Base-by-base conservation (phyloP, 1,140 invertebrate species). In the Eriosoma lanigerum region DNA sequence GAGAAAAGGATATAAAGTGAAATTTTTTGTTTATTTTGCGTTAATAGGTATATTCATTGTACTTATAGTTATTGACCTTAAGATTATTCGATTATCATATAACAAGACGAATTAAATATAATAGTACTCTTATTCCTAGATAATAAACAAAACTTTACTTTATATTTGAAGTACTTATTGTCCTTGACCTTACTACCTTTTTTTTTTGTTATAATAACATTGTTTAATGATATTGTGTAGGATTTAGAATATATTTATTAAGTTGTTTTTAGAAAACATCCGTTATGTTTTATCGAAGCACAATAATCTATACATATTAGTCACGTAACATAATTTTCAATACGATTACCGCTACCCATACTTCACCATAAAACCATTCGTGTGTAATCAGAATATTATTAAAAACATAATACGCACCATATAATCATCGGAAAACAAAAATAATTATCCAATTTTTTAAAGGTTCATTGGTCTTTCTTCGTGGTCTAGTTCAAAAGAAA, bases 231-330 rank as follows among this genome's bases (percentile, higher is more conserved):
- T 38, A 38, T 38, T 24, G 29, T 32, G 29, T 62, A 32, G 26
- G 29, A 32, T 62, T 26, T 62, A 62, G 32, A 62, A 15, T 32
- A 32, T 62, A 62, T 62, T 62, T 62, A 62, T 32, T 62, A 48
- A 38, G 8, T 38, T 38, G 12, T 62, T 17, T 29, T 32, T 38
- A 29, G 26, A 32, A 62, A 62, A 62, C 19, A 62, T 62, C 60
- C 60, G 60, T 62, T 62, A 32, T 32, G 60, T 62, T 32, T 62
- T n/a, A 29, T 32, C 17, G 60, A 32, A 62, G 60, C 29, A 62
- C 60, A 62, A 62, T 62, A 62, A 32, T 15, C 15, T 8, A 62
- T 62, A 62, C 1, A 62, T 24, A 62, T 62, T 17, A 62, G 60
- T 32, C 26, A 62, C 26, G 60, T 32, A 62, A 29, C 60, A 62